Base-by-base conservation (phyloP, 2,888 invertebrate genomes). In the Anarsia innoxiella region DNA sequence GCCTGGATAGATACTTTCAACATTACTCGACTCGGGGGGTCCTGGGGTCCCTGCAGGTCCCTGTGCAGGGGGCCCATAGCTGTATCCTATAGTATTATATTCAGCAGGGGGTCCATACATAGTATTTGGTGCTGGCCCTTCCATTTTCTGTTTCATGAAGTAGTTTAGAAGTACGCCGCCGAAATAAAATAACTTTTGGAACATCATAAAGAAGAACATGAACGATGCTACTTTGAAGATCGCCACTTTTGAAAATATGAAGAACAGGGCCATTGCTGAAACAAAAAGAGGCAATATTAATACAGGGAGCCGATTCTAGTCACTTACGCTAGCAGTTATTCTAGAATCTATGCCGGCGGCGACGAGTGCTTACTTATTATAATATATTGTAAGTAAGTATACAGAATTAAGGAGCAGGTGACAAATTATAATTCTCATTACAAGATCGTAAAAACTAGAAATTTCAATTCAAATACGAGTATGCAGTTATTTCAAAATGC, bases 81-180 rank as follows among this genome's bases (percentile, higher is more conserved):
- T 80, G 46, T 82, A 83, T 1, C 83, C 79, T 1, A 83, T 53
- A 0, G 82, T 83, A 36, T 83, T 79, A 38, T 83, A 83, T 3
- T 76, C 76, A 3, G 66, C 58, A 0, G 79, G 79, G 2, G 67
- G 54, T 0, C 76, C 78, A 27, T 80, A 79, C 29, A 59, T 53
- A 11, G 52, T 14, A 3, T 5, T 3, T 0, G 56, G 40, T 1
- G 55, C 46, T 25, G 25, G 25, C 0, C 55, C 61, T 11, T 48
- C 44, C 3, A 49, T 31, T 42, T 67, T 67, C 46, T 48, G 64
- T 51, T 66, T 77, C 62, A 83, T 59, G 46, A 70, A 68, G 45
- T 73, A 67, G 39, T 66, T 76, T n/a, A 83, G 56, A 4, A 78
- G 40, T 0, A 82, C 27, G 0, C 78, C 82, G 0, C 66, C 72